phyloP scores from a whole-genome alignment of 2,113 vertebrate species.

The Oenanthe oenanthe region DNA sequence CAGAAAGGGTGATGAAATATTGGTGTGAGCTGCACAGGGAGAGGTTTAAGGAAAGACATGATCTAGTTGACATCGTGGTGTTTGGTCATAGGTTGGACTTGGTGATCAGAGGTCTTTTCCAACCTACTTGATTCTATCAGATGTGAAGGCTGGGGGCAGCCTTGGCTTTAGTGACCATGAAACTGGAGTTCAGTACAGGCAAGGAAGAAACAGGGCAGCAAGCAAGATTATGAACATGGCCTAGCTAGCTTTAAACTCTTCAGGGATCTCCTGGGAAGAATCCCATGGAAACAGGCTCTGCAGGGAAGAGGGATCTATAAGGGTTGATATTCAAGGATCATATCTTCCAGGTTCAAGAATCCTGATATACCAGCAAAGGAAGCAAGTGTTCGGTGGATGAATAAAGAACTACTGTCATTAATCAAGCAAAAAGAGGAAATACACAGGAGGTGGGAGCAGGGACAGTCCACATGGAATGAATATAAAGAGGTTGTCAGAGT shows the following conservation, averaged over 20 bases:
- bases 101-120: neutral
- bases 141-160: neutral
- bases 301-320: neutral
- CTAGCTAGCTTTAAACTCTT: neutral
- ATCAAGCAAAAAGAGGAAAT: neutral
- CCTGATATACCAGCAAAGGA: neutral
- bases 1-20: neutral
- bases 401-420: neutral
- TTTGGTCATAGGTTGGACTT: neutral
- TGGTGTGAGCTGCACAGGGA: neutral
- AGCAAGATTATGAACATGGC: neutral
- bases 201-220: neutral
- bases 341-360: neutral
- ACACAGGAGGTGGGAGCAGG: neutral
- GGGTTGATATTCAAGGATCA: neutral
- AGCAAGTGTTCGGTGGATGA: neutral
- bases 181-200: neutral
- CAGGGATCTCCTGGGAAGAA: neutral
- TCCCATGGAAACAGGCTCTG: neutral
- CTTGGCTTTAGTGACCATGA: neutral
- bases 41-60: neutral
- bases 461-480: neutral
- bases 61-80: neutral
- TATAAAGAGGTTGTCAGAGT: neutral
- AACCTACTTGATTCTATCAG: neutral